Percentiles rank a stretch among this genome's conserved stretches.
These are phyloP conservation scores for Arenaria interpres DNA, from an alignment of 2,113 vertebrate genomes.

Conservation along the genomic window DNA sequence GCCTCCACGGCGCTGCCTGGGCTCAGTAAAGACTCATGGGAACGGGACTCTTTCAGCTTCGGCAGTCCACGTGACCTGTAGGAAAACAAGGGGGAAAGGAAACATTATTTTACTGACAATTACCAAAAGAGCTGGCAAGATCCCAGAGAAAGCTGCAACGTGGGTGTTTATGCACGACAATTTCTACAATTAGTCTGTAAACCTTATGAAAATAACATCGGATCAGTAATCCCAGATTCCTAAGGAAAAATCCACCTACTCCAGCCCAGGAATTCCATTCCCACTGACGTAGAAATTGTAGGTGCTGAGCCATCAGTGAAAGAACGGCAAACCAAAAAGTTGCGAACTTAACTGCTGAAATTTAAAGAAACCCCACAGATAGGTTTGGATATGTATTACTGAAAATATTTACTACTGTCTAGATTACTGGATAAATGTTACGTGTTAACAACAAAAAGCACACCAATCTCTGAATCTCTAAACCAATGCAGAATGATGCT, in stretches of 20 bases:
- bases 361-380: not conserved
- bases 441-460: not conserved
- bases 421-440: not conserved
- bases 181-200: not conserved
- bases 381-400: not conserved
- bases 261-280: not conserved
- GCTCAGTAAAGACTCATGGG: constrained; percentile 92
- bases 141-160: not conserved
- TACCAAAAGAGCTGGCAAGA: not conserved
- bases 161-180: not conserved
- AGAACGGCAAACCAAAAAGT: not conserved
- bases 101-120: not conserved
- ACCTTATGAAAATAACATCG: not conserved
- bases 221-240: not conserved
- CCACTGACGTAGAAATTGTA: not conserved
- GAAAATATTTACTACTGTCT: not conserved
- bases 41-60: constrained; percentile 90
- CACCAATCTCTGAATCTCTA: not conserved
- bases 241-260: not conserved
- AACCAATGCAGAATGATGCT: not conserved
- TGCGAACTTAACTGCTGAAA: not conserved
- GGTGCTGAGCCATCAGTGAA: not conserved
- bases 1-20: constrained; percentile 87
- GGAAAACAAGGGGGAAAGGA: not conserved
- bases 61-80: constrained; percentile 86